Conservation (phyloP, 2,888 invertebrate genomes). For the Melipona bicolor region DNA sequence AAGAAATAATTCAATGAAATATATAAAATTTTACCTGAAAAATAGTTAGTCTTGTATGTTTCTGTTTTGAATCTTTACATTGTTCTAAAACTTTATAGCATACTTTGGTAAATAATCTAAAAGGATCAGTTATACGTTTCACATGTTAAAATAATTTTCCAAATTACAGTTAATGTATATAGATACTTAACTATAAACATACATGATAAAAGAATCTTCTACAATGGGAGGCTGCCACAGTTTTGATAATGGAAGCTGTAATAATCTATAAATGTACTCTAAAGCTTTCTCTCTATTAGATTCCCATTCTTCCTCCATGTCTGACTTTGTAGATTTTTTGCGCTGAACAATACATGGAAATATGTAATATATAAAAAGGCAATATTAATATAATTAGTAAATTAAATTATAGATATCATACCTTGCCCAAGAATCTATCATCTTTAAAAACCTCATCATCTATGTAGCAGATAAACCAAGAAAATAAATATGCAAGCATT, state of each 20-base stretch:
- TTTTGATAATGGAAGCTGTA: constrained; percentile 89
- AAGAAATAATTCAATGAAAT: background rate
- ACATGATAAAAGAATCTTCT: constrained; percentile 94
- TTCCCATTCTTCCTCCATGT: constrained; percentile 88
- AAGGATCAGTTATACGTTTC: constrained; percentile 67
- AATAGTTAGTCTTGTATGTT: constrained; percentile 88
- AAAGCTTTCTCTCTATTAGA: constrained; percentile 88
- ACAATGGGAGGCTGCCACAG: constrained; percentile 94
- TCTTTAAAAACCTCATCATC: constrained; percentile 72
- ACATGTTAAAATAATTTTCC: constrained; percentile 5
- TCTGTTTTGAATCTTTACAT: constrained; percentile 87
- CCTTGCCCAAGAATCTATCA: constrained; percentile 70
- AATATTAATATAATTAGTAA: background rate
- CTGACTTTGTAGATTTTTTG: constrained; percentile 77
- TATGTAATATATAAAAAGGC: background rate
- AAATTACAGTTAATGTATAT: background rate
- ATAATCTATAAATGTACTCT: constrained; percentile 87
- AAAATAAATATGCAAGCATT: constrained; percentile 79
- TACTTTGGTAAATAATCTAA: constrained; percentile 87
- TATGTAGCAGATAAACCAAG: constrained; percentile 73
- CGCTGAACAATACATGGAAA: constrained; percentile 58
- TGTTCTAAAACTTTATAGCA: constrained; percentile 91
- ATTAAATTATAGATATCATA: constrained; percentile 43
- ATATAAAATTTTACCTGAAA: constrained; percentile 77
- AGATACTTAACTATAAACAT: constrained; percentile 79